A percentile compares a stretch with the other conserved stretches of the same genome.
These are phyloP conservation scores for Sialia sialis DNA, from an alignment of 2,113 vertebrate species.

Conservation along the genomic window DNA sequence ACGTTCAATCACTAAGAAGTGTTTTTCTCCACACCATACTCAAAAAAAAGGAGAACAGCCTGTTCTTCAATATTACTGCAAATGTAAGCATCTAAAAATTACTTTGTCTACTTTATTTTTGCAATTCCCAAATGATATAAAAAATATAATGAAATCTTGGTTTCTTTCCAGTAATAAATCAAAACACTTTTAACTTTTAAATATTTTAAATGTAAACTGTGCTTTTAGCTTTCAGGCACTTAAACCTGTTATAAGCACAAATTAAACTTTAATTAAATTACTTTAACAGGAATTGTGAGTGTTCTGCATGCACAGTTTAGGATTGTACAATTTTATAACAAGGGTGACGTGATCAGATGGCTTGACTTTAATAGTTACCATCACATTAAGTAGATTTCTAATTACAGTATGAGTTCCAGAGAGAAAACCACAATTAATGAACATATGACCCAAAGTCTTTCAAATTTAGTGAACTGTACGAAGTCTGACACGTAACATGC, in stretches of 20 bases:
- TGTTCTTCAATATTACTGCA: not conserved
- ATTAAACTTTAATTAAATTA: conserved; percentile 63
- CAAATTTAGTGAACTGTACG: conserved; percentile 17
- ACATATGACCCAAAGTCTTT: conserved; percentile 34
- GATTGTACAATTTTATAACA: conserved; percentile 50
- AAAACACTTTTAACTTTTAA: not conserved
- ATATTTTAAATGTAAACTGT: not conserved
- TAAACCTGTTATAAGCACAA: conserved; percentile 27
- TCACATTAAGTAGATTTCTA: conserved; percentile 55
- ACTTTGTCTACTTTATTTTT: not conserved
- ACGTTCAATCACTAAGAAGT: not conserved
- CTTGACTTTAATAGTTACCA: conserved; percentile 45
- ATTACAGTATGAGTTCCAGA: conserved; percentile 43
- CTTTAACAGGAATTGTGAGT: conserved; percentile 43
- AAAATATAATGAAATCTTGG: not conserved
- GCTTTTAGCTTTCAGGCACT: not conserved
- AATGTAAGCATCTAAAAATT: not conserved
- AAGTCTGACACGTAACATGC: not conserved
- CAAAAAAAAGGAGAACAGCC: not conserved
- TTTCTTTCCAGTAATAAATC: not conserved
- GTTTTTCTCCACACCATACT: not conserved
- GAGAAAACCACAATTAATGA: conserved; percentile 50
- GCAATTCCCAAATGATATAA: not conserved
- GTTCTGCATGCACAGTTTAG: conserved; percentile 46
- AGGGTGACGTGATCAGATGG: conserved; percentile 7